These are phyloP conservation scores for Hydrotaea diabolus DNA, from an alignment of 2,888 invertebrate species.

Conservation along the genomic window DNA sequence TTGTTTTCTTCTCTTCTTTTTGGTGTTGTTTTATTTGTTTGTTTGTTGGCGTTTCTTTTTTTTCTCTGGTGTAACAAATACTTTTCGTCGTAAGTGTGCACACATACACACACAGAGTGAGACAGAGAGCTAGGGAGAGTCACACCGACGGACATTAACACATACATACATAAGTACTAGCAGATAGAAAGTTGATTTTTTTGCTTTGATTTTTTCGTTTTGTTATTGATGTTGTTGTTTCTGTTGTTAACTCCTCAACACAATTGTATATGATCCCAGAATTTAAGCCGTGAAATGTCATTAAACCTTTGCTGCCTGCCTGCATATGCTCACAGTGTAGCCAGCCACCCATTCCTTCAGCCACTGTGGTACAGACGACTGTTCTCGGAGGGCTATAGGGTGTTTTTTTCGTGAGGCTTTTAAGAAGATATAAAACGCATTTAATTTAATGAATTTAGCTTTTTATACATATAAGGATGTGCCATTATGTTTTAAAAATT, in stretches of 20 bases:
- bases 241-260: constrained; percentile 57
- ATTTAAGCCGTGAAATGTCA: constrained; percentile 67
- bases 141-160: constrained; percentile 29
- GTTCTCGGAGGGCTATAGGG: too few species aligned
- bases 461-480: too few species aligned
- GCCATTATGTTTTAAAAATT: too few species aligned
- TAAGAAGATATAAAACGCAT: too few species aligned
- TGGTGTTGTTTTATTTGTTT: constrained; percentile 38
- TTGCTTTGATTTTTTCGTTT: too few species aligned
- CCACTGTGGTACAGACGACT: neutral
- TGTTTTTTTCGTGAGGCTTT: too few species aligned
- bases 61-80: constrained; percentile 54
- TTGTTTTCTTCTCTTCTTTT: constrained; percentile 37
- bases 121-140: too few species aligned
- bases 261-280: constrained; percentile 44
- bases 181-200: constrained; percentile 16
- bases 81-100: constrained; percentile 44
- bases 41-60: constrained; percentile 34
- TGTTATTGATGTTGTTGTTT: too few species aligned
- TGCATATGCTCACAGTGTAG: neutral
- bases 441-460: too few species aligned
- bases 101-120: neutral
- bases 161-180: neutral
- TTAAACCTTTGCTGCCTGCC: constrained; percentile 59
- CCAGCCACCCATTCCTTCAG: neutral